Conservation (phyloP, 1,140 invertebrate genomes). For the Plectrocnemia conspersa region DNA sequence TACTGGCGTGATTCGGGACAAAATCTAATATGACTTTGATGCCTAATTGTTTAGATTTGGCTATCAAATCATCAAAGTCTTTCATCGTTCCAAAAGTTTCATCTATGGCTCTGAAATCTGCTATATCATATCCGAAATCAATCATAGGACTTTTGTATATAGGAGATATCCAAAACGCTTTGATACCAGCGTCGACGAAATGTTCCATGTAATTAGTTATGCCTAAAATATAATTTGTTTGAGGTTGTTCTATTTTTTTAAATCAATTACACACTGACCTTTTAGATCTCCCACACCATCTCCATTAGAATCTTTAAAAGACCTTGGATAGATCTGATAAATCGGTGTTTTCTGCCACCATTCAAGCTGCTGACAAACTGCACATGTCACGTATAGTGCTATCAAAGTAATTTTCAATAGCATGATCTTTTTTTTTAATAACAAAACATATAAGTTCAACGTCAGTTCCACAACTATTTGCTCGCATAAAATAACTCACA, state of each 20-base stretch:
- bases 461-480: no score
- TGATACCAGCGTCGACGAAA: constrained; percentile 52
- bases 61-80: constrained; percentile 64
- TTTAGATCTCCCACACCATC: constrained; percentile 59
- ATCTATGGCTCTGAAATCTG: constrained; percentile 71
- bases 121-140: constrained; percentile 71
- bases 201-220: constrained; percentile 52
- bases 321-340: constrained; percentile 69
- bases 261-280: constrained; percentile 47
- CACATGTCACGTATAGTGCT: no score
- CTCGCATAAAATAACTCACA: no score
- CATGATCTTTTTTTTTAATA: no score
- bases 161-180: constrained; percentile 65
- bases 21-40: constrained; percentile 55
- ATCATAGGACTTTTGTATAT: constrained; percentile 65
- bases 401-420: no score
- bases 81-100: constrained; percentile 65
- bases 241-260: no score
- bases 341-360: constrained; percentile 67
- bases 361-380: no score
- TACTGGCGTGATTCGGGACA: constrained; percentile 72
- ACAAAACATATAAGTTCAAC: no score
- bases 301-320: constrained; percentile 57
- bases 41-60: constrained; percentile 50
- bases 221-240: no score